These are phyloP conservation scores for Cataglyphis albicans DNA, from an alignment of 2,888 invertebrate genomes.

Conservation along the genomic window DNA sequence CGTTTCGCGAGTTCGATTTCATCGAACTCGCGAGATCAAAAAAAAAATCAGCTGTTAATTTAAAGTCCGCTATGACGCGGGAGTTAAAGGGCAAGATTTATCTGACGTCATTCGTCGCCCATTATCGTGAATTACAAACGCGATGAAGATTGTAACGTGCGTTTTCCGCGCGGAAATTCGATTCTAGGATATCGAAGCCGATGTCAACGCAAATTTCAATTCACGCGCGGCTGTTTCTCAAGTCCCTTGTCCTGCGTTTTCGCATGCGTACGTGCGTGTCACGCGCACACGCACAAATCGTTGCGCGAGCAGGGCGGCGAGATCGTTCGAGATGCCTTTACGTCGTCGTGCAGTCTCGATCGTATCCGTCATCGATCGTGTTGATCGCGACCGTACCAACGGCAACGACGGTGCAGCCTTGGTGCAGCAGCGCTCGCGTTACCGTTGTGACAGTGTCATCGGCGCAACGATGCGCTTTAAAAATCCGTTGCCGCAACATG, in stretches of 20 bases:
- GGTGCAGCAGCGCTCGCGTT: slow-evolving; percentile 3
- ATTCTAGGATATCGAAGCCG: background rate
- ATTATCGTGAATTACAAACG: slow-evolving; percentile 19
- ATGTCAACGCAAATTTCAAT: slow-evolving; percentile 6
- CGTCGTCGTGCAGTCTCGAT: slow-evolving; percentile 40
- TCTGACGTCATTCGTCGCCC: slow-evolving; percentile 14
- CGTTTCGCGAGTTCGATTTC: background rate
- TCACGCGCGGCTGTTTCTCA: slow-evolving; percentile 31
- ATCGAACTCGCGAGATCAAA: background rate
- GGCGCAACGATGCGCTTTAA: slow-evolving; percentile 75
- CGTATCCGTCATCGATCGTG: slow-evolving; percentile 58
- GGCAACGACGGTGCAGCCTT: background rate
- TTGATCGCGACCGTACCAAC: slow-evolving; percentile 47
- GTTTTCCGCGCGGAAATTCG: background rate
- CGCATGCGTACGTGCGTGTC: background rate
- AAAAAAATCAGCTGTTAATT: background rate
- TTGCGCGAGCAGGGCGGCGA: slow-evolving; percentile 2
- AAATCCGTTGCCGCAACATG: slow-evolving; percentile 79
- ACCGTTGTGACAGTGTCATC: slow-evolving; percentile 22
- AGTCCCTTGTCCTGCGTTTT: slow-evolving; percentile 31
- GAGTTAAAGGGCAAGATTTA: background rate
- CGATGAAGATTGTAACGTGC: background rate
- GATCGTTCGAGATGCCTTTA: slow-evolving; percentile 44
- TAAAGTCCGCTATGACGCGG: background rate
- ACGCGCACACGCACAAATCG: background rate